A percentile compares a stretch with the other conserved stretches of the same genome.
phyloP scores from a whole-genome alignment of 2,113 vertebrate species.

The Nymphicus hollandicus region DNA sequence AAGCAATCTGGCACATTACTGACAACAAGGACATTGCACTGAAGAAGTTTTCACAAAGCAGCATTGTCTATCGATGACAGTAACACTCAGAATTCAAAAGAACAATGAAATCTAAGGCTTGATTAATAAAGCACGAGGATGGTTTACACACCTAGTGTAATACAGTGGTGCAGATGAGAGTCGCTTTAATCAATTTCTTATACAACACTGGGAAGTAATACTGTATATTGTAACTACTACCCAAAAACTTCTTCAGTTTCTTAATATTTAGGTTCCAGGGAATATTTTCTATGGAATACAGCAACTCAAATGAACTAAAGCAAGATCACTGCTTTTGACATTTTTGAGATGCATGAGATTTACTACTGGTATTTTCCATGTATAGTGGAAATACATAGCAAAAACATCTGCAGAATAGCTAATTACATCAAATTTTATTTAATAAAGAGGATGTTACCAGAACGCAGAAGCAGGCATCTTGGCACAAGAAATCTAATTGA shows the following conservation, averaged over 20 bases:
- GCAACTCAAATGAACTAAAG: neutral
- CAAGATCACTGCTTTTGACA: neutral
- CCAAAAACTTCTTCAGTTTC: neutral
- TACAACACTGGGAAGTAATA: neutral
- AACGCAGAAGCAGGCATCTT: neutral
- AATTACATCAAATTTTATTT: neutral
- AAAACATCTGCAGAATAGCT: neutral
- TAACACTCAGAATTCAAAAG: neutral
- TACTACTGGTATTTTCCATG: neutral
- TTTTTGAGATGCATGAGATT: neutral
- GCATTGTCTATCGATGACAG: neutral
- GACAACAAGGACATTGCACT: neutral
- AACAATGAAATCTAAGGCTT: neutral
- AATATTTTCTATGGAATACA: neutral
- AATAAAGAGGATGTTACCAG: neutral
- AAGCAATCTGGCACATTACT: neutral
- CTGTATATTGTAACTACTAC: neutral
- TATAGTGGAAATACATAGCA: neutral
- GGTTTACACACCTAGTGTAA: neutral
- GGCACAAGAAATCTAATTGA: neutral
- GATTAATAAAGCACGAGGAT: neutral
- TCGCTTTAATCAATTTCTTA: neutral
- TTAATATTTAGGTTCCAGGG: neutral
- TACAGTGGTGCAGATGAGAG: neutral
- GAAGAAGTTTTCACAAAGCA: neutral